These are phyloP conservation scores for Stenotaenia linearis DNA, from an alignment of 2,888 invertebrate genomes.

Conservation along the genomic window DNA sequence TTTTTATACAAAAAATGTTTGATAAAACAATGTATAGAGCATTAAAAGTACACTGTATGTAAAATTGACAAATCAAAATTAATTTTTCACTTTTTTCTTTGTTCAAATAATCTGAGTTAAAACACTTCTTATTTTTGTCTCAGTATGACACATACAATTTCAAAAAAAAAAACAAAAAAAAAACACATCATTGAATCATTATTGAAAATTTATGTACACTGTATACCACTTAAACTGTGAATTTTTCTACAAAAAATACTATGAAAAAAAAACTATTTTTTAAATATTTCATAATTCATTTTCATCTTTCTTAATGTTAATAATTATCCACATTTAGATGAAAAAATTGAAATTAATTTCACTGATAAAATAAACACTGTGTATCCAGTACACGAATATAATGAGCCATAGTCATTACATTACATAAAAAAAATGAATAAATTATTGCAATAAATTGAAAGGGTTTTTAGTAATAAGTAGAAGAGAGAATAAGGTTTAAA, in stretches of 20 bases:
- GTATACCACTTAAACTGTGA: neutral
- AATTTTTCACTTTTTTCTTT: neutral
- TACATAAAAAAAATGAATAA: neutral
- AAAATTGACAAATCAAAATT: conserved; percentile 8
- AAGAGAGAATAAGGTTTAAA: neutral
- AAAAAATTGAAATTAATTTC: conserved; percentile 1
- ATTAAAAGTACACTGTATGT: conserved; percentile 26
- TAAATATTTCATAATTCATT: neutral
- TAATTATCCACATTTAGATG: conserved; percentile 12
- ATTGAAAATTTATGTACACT: conserved; percentile 4
- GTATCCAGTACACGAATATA: conserved; percentile 18
- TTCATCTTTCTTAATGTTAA: neutral
- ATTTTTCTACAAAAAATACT: conserved; percentile 22
- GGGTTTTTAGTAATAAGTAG: neutral
- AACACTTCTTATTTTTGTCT: neutral
- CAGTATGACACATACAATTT: neutral
- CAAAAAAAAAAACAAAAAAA: neutral
- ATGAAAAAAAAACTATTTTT: neutral
- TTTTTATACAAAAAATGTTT: neutral
- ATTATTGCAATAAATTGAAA: conserved; percentile 23
- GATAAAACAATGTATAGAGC: conserved; percentile 24
- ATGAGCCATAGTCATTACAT: neutral
- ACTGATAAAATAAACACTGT: neutral
- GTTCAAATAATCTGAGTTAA: neutral
- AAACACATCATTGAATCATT: neutral